phyloP scores from a whole-genome alignment of 2,888 invertebrate genomes.

The Tethea ocularis region DNA sequence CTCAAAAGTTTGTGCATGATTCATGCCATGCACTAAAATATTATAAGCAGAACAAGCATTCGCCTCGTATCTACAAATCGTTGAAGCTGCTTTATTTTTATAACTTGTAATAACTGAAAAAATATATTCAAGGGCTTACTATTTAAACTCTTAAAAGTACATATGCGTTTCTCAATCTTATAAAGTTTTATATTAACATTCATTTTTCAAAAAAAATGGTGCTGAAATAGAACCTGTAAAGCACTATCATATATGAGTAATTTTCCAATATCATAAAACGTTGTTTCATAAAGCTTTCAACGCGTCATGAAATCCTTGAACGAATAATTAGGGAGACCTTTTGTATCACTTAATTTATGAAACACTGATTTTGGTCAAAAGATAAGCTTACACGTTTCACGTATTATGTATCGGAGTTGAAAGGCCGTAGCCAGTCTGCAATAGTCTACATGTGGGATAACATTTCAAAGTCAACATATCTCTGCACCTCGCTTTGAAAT shows the following conservation, averaged over 20 bases:
- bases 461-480: constrained; percentile 56
- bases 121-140: too few species aligned
- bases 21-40: constrained; percentile 32
- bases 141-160: too few species aligned
- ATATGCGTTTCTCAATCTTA: neutral
- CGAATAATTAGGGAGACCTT: constrained; percentile 7
- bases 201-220: neutral
- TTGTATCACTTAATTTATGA: constrained; percentile 1
- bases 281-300: neutral
- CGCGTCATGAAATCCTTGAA: neutral
- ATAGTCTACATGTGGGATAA: constrained; percentile 23
- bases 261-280: neutral
- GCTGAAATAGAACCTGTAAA: neutral
- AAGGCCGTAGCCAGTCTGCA: constrained; percentile 10
- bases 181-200: neutral
- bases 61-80: constrained; percentile 49
- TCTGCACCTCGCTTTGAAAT: constrained; percentile 48
- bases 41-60: constrained; percentile 32
- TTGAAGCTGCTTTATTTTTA: constrained; percentile 37
- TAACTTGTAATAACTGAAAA: too few species aligned
- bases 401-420: constrained; percentile 9
- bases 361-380: constrained; percentile 6
- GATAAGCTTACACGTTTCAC: constrained; percentile 10
- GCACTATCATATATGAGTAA: neutral
- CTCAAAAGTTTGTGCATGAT: constrained; percentile 31